Base-by-base conservation (phyloP, 2,888 invertebrate genomes). In the Cerastis rubricosa region DNA sequence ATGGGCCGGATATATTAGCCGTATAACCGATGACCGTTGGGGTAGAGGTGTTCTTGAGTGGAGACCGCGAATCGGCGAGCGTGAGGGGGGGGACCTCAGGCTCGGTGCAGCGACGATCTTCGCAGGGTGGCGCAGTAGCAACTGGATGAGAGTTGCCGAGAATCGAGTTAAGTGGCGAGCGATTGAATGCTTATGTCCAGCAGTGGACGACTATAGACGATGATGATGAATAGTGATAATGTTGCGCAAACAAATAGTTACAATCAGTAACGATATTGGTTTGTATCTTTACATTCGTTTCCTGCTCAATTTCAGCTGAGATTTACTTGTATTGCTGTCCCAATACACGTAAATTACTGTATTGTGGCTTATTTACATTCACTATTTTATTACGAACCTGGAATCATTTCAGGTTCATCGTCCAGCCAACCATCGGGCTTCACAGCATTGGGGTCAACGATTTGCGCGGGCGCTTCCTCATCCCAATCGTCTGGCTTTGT, bases 401-500 rank as follows among this genome's bases (percentile, higher is more conserved):
- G 97, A 74, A 98, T 97, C 96, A 98, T 98, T 71, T 98, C 97
- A 0, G 98, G 98, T 94, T 99, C 99, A 89, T 99, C 97, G 87
- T 99, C 99, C 49, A 99, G 97, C 99, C 99, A 99, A 25, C 98
- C 99, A 25, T 97, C 98, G 0, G 99, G 99, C 93, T 98, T 98
- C 5, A 97, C 97, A 1, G 99, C 99, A 89, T 97, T 97, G 81
- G 98, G 97, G 95, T 99, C 99, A 0, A 98, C 97, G 78, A 99
- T 98, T 94, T 98, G 98, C 74, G 98, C 98, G 0, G 99, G 99
- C 40, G 98, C 99, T 90, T 98, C 97, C 93, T 99, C 99, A 94
- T 99, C 99, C 99, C 99, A 99, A 93, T 99, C 99, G 0, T 98
- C 98, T 0, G 99, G 99, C 93, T 99, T 99, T 0, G 96, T 96